Evolutionary conservation across 2,113 vertebrate species (phyloP).

Genomic region (Chlorodrepanis virens): DNA sequence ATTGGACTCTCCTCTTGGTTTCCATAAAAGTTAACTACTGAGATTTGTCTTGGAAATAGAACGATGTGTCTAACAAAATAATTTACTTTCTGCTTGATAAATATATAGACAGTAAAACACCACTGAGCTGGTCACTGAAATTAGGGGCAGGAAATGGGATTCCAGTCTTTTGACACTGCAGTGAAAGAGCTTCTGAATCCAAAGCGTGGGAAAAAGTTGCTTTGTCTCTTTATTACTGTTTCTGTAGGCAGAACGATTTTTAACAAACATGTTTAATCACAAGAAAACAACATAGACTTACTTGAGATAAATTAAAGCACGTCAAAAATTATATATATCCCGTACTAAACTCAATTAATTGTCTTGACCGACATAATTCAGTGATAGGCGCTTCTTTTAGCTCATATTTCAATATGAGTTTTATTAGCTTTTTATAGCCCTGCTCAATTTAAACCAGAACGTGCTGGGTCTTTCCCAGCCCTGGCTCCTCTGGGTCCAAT

Average conservation of each 20-base stretch:
- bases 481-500: slow-evolving; percentile 45
- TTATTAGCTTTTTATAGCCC: slow-evolving; percentile 45
- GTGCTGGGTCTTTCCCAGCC: slow-evolving; percentile 39
- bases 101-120: slow-evolving; percentile 72
- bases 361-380: slow-evolving; percentile 6
- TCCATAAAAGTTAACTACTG: slow-evolving; percentile 65
- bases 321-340: neutral
- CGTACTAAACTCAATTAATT: slow-evolving; percentile 19
- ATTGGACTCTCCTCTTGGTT: slow-evolving; percentile 61
- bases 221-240: neutral
- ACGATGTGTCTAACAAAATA: slow-evolving; percentile 59
- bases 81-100: slow-evolving; percentile 71
- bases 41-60: slow-evolving; percentile 71
- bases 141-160: slow-evolving; percentile 72
- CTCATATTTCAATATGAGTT: slow-evolving; percentile 49
- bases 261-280: neutral
- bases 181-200: slow-evolving; percentile 67
- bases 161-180: slow-evolving; percentile 64
- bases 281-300: neutral
- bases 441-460: slow-evolving; percentile 51
- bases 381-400: neutral
- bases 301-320: neutral
- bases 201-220: slow-evolving; percentile 55
- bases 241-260: neutral
- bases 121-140: slow-evolving; percentile 68